A percentile compares a stretch with the other conserved stretches of the same genome.
phyloP scores from a whole-genome alignment of 2,888 invertebrate species.

The Ophion ventricosus region DNA sequence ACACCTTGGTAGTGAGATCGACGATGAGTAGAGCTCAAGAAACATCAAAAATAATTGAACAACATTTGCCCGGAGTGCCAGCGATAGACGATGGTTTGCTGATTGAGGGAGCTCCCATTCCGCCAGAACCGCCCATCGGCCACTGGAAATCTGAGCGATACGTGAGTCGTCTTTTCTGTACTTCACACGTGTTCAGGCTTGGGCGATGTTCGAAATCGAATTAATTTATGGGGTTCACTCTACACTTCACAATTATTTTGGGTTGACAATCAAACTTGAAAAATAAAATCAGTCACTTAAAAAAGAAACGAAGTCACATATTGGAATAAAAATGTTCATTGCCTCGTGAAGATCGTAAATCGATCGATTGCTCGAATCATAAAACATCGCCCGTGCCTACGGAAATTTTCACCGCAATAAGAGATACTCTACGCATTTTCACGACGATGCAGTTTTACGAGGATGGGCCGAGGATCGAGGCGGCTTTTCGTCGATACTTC shows the following conservation, averaged over 20 bases:
- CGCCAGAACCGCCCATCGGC: constrained; percentile 95
- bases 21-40: constrained; percentile 97
- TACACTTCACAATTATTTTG: neutral
- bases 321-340: too few relatives aligned
- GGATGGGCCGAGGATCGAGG: constrained; percentile 97
- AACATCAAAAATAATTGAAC: constrained; percentile 93
- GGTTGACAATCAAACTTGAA: neutral
- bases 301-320: too few relatives aligned
- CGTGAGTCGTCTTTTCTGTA: constrained; percentile 83
- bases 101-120: constrained; percentile 97
- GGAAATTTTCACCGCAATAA: too few relatives aligned
- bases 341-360: too few relatives aligned
- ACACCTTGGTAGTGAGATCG: constrained; percentile 92
- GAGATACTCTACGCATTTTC: too few relatives aligned
- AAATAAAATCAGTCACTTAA: too few relatives aligned
- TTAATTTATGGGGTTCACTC: neutral
- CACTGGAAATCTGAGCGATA: constrained; percentile 93
- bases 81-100: constrained; percentile 89
- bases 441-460: constrained; percentile 89
- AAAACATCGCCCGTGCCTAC: too few relatives aligned
- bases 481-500: constrained; percentile 96
- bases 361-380: too few relatives aligned
- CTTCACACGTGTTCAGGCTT: neutral
- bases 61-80: constrained; percentile 86
- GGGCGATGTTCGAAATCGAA: too few relatives aligned